Base-by-base conservation (phyloP, 2,113 vertebrate species). In the Peromyscus leucopus region DNA sequence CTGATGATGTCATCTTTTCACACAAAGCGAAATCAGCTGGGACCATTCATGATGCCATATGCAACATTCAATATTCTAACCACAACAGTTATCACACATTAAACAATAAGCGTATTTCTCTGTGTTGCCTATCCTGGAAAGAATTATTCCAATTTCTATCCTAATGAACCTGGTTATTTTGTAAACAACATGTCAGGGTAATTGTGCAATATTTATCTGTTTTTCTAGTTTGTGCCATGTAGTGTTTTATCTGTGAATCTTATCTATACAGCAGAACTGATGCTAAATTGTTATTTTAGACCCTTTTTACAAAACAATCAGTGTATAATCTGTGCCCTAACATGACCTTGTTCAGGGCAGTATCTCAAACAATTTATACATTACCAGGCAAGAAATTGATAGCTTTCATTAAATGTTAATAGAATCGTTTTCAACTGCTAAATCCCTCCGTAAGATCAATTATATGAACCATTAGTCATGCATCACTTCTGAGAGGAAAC, bases 391-490 rank as follows among this genome's bases (percentile, higher is more conserved):
- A 96, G 67, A 90, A 87, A 57, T n/a, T 61, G 24, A 83, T 65
- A 17, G 22, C 22, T 15, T 91, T 95, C 12, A 72, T 91, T 22
- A 89, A 94, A 88, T 51, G 57, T 55, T 71, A 93, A 93, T 7
- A 79, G 71, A 89, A 78, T 86, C 42, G 21, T 82, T 89, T 88
- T 96, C 36, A 79, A 74, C 39, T 46, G 74, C 89, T 24, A 84
- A 72, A 71, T 94, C 21, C 46, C 57, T 78, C 46, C 28, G 7
- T 21, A 48, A 92, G 42, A 7, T 67, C 75, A 90, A 63, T 93
- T 59, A 57, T 59, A 10, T 83, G 33, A 87, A 93, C 9, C 55
- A 8, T 63, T 46, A 84, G 71, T 84, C n/a, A 88, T 28, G 36
- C 5, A 65, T 26, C 57, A 82, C 33, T 78, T 84, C 26, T 42